Conservation (phyloP, 2,113 vertebrate genomes). For the Cyphomyrus discorhynchus region DNA sequence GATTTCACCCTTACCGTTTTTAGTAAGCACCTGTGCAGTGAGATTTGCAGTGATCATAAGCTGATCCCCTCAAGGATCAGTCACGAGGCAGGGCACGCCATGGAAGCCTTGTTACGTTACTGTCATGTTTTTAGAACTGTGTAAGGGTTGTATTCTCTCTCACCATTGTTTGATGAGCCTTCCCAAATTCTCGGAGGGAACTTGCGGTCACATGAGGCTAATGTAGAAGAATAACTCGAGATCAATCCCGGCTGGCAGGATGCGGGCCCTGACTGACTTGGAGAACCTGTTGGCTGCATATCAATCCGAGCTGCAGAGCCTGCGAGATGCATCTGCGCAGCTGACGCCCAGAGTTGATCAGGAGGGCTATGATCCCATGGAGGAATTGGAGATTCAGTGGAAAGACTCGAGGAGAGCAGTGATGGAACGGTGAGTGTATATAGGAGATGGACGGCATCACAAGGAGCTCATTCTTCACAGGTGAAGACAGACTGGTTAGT, state of each 20-base stretch:
- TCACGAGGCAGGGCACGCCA: not conserved
- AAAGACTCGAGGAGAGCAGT: conserved; percentile 64
- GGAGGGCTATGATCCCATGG: conserved; percentile 48
- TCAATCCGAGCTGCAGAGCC: conserved; percentile 59
- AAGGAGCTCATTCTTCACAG: not conserved
- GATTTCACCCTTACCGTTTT: not conserved
- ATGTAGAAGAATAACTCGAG: not conserved
- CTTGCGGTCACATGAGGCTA: not conserved
- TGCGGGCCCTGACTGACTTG: conserved; percentile 69
- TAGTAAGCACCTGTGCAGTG: not conserved
- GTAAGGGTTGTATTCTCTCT: not conserved
- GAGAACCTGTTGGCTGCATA: conserved; percentile 66
- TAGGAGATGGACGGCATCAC: not conserved
- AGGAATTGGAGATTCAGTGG: conserved; percentile 65
- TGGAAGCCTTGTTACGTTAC: not conserved
- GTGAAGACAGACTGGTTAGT: not conserved
- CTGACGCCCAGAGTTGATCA: conserved; percentile 46
- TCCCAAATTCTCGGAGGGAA: not conserved
- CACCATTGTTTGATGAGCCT: not conserved
- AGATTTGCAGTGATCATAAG: not conserved
- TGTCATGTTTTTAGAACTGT: not conserved
- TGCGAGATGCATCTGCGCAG: conserved; percentile 55
- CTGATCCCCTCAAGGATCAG: not conserved
- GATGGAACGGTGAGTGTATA: conserved; percentile 60
- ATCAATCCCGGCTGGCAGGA: conserved; percentile 48